Evolutionary conservation across 2,888 invertebrate genomes (phyloP).

Genomic region (Eristalis tenax): DNA sequence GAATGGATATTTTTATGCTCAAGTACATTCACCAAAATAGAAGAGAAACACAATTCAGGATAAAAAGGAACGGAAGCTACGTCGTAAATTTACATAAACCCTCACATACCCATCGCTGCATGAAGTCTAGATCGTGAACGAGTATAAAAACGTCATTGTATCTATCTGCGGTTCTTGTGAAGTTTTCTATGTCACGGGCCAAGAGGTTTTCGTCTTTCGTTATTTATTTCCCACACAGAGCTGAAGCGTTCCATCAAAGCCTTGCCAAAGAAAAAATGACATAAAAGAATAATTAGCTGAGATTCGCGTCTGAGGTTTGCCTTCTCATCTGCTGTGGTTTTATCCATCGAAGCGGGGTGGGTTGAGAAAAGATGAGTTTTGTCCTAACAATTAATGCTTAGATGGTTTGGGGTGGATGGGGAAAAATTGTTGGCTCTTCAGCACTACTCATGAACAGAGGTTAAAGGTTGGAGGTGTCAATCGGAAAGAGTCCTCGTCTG

Average conservation of each 20-base stretch:
- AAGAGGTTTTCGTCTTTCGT: conserved; percentile 18
- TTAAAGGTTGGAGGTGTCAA: not conserved
- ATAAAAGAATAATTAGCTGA: conserved; percentile 8
- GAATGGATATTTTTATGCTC: conserved; percentile 19
- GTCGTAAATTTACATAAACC: conserved; percentile 17
- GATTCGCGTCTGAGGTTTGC: not conserved
- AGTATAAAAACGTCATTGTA: not conserved
- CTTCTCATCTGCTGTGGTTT: not conserved
- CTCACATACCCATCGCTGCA: not conserved
- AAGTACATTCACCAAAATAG: conserved; percentile 33
- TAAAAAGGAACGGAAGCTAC: not conserved
- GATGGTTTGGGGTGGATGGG: conserved; percentile 1
- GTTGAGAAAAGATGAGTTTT: not conserved
- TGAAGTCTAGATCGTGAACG: not conserved
- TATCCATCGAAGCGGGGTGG: not conserved
- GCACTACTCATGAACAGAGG: not conserved
- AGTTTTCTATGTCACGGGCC: conserved; percentile 1
- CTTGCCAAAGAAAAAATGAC: not conserved
- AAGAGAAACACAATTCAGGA: not conserved
- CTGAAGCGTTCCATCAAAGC: not conserved
- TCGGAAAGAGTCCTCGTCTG: not conserved
- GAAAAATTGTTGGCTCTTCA: not conserved
- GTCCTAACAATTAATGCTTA: conserved; percentile 37
- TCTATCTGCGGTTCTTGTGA: not conserved
- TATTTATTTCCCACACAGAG: conserved; percentile 7